Evolutionary conservation across 2,113 vertebrate genomes (phyloP), one percentile per base, ranked within the genome.

Genomic region (Coptodon bakossiorum): DNA sequence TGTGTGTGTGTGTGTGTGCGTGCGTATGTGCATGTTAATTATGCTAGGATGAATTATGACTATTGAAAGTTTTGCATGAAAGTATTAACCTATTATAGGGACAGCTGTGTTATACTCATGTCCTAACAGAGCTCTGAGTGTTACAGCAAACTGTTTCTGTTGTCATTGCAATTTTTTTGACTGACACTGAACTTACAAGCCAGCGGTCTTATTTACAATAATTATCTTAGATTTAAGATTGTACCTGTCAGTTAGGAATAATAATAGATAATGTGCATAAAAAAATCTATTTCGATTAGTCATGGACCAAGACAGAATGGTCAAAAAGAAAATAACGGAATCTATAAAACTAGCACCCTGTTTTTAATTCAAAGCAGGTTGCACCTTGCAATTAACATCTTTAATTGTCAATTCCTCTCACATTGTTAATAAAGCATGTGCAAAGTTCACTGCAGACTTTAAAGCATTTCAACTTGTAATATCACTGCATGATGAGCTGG

Each of bases 141-240:
- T 91, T 82, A 84, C 83, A 83, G 86, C 73, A 86, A 76, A 88
- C 73, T 11, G 90, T 85, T 83, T 88, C 83, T 73, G 48, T 63
- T 63, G 29, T 34, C 16, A 34, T 63, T 63, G 59, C 59, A 63
- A 63, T 63, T 63, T 34, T 29, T 59, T 59, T 59, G 56, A 59
- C 57, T 90, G 90, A 68, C 61, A 82, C 80, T 52, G 81, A 89
- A 87, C 87, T 85, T 38, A 57, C 34, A 83, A 66, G 31, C 40
- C 66, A 22, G 48, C 16, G 3, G 3, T 2, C 63, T 71, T 16
- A 24, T 71, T 71, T 43, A 43, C n/a, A 24, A 71, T 71, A 45
- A 27, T 43, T 71, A 16, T 43, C 38, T 71, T 43, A 45, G n/a
- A 27, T 43, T 73, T 45, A 73, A 24, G 63, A 68, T 68, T 22